Conservation (phyloP, 1,140 invertebrate species). For the Portunus trituberculatus region DNA sequence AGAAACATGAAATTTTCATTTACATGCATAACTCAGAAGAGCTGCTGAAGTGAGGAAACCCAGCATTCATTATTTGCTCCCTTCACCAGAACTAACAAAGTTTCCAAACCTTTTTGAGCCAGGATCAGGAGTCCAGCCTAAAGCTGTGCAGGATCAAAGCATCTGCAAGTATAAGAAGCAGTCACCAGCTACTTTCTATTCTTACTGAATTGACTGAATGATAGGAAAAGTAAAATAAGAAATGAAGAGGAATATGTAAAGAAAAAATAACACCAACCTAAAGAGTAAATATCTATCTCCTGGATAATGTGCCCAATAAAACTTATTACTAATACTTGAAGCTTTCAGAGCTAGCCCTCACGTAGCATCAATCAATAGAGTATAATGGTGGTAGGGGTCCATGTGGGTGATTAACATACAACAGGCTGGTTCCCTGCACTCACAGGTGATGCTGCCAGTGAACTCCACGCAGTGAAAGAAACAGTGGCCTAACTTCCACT, state of each 20-base stretch:
- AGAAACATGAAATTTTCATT: neutral
- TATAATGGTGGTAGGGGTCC: neutral
- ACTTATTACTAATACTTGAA: neutral
- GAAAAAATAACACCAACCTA: neutral
- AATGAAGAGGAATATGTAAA: neutral
- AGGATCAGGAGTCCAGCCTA: slow-evolving; percentile 34
- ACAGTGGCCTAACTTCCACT: too few relatives aligned
- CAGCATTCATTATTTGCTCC: neutral
- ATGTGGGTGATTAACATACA: slow-evolving; percentile 38
- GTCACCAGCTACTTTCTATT: neutral
- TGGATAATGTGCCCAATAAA: neutral
- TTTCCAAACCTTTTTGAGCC: slow-evolving; percentile 48
- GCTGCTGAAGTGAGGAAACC: neutral
- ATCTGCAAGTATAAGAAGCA: slow-evolving; percentile 26
- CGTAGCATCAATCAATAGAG: neutral
- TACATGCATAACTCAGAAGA: neutral
- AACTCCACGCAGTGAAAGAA: too few relatives aligned
- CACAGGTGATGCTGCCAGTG: neutral
- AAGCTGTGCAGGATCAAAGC: slow-evolving; percentile 44
- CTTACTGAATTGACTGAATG: neutral
- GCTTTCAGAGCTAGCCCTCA: neutral
- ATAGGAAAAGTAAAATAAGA: too few relatives aligned
- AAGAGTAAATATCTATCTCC: neutral
- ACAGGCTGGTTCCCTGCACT: neutral
- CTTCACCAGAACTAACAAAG: neutral